Conservation (phyloP, 2,113 vertebrate genomes). For the Lates calcarifer region DNA sequence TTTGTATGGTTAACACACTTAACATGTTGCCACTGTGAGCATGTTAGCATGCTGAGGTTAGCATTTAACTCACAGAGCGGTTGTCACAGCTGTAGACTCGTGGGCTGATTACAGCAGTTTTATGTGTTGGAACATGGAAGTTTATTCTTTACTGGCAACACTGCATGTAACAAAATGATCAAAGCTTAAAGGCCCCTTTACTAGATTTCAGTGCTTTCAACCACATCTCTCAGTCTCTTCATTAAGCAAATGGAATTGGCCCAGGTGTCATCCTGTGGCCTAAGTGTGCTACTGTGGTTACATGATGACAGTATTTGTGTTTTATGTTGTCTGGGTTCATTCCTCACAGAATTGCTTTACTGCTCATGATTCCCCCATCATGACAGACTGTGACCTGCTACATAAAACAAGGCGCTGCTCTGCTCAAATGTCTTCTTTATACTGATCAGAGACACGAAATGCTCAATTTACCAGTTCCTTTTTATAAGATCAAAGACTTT, state of each 20-base stretch:
- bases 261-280: too few relatives aligned
- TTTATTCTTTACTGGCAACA: too few relatives aligned
- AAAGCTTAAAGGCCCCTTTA: not conserved
- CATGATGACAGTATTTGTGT: not conserved
- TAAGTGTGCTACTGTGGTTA: not conserved
- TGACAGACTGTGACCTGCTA: not conserved
- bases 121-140: too few relatives aligned
- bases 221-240: not conserved
- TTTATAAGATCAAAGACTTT: conserved; percentile 27
- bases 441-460: conserved; percentile 17
- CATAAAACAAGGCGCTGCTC: not conserved
- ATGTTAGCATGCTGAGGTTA: not conserved
- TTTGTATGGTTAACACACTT: not conserved
- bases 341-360: too few relatives aligned
- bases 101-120: too few relatives aligned
- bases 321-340: not conserved
- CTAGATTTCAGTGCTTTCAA: not conserved
- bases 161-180: too few relatives aligned
- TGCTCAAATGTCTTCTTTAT: conserved; percentile 6
- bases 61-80: not conserved
- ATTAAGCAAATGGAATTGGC: too few relatives aligned
- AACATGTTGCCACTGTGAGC: not conserved
- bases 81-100: not conserved
- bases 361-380: too few relatives aligned
- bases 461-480: conserved; percentile 1